Evolutionary conservation across 2,113 vertebrate genomes (phyloP).

Genomic region (Alethe diademata): DNA sequence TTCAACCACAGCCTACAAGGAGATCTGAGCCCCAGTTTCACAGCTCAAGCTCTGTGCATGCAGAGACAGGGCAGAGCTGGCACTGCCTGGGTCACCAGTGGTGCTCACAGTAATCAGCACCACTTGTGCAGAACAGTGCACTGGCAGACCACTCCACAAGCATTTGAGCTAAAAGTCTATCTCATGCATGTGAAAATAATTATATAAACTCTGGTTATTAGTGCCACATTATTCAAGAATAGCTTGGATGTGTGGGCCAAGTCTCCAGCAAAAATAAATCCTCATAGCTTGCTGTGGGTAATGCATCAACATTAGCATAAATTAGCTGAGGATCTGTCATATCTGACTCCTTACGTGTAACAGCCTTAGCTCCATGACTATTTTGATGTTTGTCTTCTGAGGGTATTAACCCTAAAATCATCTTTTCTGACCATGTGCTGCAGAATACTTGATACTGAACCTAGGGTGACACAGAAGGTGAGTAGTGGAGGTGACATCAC

Average conservation of each 20-base stretch:
- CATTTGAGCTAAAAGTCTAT: neutral
- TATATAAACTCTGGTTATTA: neutral
- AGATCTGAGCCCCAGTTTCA: neutral
- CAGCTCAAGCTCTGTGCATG: neutral
- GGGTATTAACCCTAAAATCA: neutral
- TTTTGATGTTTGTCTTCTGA: neutral
- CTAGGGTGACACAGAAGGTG: rapidly evolving
- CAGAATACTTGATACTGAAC: neutral
- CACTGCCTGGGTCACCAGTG: neutral
- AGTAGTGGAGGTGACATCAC: neutral
- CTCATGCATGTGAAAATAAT: neutral
- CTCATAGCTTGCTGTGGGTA: neutral
- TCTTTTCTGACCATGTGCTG: neutral
- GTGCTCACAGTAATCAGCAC: neutral
- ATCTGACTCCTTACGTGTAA: neutral
- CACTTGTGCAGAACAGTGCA: neutral
- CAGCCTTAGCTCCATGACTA: neutral
- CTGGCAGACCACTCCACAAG: neutral
- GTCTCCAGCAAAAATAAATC: neutral
- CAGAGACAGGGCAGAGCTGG: neutral
- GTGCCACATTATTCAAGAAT: neutral
- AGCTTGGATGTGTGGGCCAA: neutral
- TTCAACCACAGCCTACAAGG: neutral
- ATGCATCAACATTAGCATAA: neutral
- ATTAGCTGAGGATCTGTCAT: neutral